These are phyloP conservation scores for Falco rusticolus DNA, from an alignment of 2,797 vertebrate species.

Conservation along the genomic window DNA sequence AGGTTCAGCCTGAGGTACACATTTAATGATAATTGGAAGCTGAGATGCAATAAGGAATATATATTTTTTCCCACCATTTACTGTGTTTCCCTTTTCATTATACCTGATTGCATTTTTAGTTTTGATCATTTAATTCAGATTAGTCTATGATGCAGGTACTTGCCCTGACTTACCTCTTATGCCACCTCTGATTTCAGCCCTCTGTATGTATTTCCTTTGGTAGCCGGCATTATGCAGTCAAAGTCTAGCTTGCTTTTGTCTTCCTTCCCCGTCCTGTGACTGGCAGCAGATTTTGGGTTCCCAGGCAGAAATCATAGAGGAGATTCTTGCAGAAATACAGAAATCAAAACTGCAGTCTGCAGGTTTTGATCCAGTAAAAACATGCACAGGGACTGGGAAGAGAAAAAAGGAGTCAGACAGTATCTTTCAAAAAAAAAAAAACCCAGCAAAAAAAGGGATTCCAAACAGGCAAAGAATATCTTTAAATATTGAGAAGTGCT, in stretches of 20 bases:
- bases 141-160: not conserved
- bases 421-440: not conserved
- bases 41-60: not conserved
- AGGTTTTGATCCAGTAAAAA: not conserved
- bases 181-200: not conserved
- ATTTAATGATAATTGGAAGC: not conserved
- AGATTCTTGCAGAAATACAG: not conserved
- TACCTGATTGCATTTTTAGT: not conserved
- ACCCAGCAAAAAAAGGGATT: not conserved
- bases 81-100: not conserved
- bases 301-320: not conserved
- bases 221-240: not conserved
- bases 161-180: not conserved
- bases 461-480: not conserved
- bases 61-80: not conserved
- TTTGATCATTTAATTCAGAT: not conserved
- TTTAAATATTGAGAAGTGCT: not conserved
- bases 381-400: not conserved
- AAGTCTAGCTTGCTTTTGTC: not conserved
- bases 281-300: not conserved
- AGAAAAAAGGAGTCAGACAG: not conserved
- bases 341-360: not conserved
- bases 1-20: not conserved
- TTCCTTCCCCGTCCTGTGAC: not conserved
- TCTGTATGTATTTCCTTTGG: not conserved